These are phyloP conservation scores for Brachionus manjavacas DNA, from an alignment of 1,140 invertebrate genomes.

Conservation along the genomic window DNA sequence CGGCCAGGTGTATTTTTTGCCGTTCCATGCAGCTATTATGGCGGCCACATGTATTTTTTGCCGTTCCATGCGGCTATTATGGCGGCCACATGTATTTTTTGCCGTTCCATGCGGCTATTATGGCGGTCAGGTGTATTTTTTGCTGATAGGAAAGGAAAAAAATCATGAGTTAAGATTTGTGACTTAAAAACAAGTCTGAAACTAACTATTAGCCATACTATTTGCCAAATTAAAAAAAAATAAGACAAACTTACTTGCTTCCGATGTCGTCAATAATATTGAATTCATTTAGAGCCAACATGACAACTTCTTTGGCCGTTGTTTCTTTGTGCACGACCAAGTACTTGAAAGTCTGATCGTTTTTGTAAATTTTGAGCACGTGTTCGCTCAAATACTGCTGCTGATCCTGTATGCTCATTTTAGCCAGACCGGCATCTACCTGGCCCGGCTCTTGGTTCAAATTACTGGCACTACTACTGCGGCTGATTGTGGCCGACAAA, in stretches of 20 bases:
- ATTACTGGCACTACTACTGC: constrained; percentile 72
- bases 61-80: too few species aligned
- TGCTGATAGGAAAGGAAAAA: too few species aligned
- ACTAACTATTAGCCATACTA: too few species aligned
- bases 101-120: too few species aligned
- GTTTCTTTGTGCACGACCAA: constrained; percentile 94
- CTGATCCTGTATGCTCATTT: constrained; percentile 48
- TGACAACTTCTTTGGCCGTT: constrained; percentile 92
- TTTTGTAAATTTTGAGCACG: constrained; percentile 82
- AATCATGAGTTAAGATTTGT: too few species aligned
- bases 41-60: too few species aligned
- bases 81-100: too few species aligned
- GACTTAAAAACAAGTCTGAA: too few species aligned
- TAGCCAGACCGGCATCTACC: constrained; percentile 1
- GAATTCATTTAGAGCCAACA: constrained; percentile 92
- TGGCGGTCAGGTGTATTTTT: too few species aligned
- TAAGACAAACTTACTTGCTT: constrained; percentile 48
- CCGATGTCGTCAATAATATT: constrained; percentile 82
- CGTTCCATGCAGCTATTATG: too few species aligned
- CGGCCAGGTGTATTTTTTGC: too few species aligned
- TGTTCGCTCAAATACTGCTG: constrained; percentile 85
- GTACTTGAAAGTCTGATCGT: constrained; percentile 95
- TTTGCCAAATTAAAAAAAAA: too few species aligned
- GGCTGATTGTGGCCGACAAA: constrained; percentile 10
- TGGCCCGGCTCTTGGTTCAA: constrained; percentile 58